Conservation (phyloP, 2,113 vertebrate genomes). For the Menura novaehollandiae region DNA sequence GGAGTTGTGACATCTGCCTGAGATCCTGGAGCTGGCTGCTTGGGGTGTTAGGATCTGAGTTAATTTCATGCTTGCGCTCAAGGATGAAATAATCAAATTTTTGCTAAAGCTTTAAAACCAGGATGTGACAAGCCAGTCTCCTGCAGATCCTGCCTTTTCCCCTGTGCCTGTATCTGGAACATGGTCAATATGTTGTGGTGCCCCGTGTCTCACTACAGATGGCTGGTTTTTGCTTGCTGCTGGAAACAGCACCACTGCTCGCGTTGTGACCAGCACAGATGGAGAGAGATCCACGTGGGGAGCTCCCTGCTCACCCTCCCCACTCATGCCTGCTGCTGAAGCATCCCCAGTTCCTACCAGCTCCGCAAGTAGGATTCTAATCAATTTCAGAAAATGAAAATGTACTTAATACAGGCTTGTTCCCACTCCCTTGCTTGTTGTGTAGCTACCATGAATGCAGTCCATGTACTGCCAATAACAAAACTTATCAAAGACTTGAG, state of each 20-base stretch:
- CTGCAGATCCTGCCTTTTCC: not conserved
- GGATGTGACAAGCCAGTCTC: not conserved
- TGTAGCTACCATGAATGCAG: not conserved
- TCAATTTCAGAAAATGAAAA: not conserved
- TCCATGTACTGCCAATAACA: not conserved
- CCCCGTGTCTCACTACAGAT: not conserved
- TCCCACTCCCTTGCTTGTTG: not conserved
- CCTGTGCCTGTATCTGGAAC: not conserved
- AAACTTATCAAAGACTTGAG: not conserved
- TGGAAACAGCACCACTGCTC: not conserved
- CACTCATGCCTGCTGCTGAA: not conserved
- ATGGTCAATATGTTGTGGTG: not conserved
- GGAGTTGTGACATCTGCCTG: not conserved
- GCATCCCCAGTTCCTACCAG: not conserved
- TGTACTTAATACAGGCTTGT: not conserved
- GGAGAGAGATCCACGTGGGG: not conserved
- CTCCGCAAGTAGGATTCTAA: not conserved
- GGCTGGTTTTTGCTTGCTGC: not conserved
- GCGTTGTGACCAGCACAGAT: not conserved
- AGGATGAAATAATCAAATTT: conserved; percentile 15
- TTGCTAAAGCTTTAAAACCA: not conserved
- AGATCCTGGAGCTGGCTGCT: not conserved
- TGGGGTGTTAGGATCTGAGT: not conserved
- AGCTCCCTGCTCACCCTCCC: not conserved
- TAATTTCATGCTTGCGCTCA: conserved; percentile 33